Conservation (phyloP, 2,888 invertebrate genomes). For the Melipona beecheii region DNA sequence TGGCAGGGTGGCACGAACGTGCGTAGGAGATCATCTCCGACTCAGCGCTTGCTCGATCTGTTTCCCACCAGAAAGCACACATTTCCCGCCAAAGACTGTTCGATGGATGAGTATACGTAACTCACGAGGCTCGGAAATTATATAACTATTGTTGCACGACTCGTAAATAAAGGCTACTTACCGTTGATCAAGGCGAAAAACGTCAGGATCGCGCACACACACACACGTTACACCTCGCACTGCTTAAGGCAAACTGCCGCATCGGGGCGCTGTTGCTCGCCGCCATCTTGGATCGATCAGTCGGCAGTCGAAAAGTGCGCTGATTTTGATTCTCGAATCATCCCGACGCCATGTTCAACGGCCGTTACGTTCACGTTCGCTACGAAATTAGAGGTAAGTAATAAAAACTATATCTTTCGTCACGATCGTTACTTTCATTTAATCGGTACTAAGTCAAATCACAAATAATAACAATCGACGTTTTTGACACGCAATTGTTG, state of each 20-base stretch:
- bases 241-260: slow-evolving; percentile 72
- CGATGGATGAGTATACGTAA: slow-evolving; percentile 39
- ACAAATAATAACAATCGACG: slow-evolving; percentile 62
- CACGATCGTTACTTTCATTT: slow-evolving; percentile 60
- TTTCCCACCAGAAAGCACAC: slow-evolving; percentile 34
- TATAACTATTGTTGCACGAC: slow-evolving; percentile 79
- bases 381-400: not conserved
- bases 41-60: slow-evolving; percentile 37
- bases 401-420: not conserved
- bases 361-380: not conserved
- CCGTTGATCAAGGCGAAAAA: slow-evolving; percentile 82
- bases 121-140: slow-evolving; percentile 73
- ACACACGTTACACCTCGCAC: slow-evolving; percentile 73
- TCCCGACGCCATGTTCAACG: not conserved
- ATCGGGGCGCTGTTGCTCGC: slow-evolving; percentile 63
- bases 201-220: slow-evolving; percentile 79
- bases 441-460: slow-evolving; percentile 72
- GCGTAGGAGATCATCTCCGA: slow-evolving; percentile 73
- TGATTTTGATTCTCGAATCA: slow-evolving; percentile 29
- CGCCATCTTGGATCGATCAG: slow-evolving; percentile 77
- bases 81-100: slow-evolving; percentile 59
- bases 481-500: slow-evolving; percentile 30
- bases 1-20: slow-evolving; percentile 70
- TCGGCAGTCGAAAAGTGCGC: slow-evolving; percentile 31
- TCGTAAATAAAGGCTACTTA: slow-evolving; percentile 81